These are phyloP conservation scores for Helicoverpa zea DNA, from an alignment of 1,140 invertebrate genomes.

Conservation along the genomic window DNA sequence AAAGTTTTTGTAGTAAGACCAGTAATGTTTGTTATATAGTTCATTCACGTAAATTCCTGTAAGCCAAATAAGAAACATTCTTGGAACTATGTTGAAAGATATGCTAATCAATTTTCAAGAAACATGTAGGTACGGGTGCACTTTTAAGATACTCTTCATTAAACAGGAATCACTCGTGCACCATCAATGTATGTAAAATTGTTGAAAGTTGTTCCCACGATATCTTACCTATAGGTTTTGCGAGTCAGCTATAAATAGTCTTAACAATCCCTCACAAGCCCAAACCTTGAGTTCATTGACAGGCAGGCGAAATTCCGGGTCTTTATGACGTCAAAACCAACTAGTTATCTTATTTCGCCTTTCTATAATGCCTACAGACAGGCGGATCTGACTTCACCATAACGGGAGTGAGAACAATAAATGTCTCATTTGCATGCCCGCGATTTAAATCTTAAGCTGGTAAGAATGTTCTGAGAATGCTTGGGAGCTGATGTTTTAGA, in stretches of 20 bases:
- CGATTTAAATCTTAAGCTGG: background rate
- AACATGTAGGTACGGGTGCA: no score
- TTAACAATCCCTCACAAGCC: background rate
- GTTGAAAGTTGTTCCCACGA: background rate
- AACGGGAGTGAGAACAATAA: background rate
- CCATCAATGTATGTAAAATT: no score
- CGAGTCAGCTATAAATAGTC: background rate
- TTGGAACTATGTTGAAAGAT: no score
- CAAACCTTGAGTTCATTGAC: constrained; percentile 2
- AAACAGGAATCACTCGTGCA: no score
- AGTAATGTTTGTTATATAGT: no score
- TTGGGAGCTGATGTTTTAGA: background rate
- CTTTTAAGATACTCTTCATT: no score
- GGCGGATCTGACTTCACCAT: constrained; percentile 10
- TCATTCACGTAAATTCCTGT: no score
- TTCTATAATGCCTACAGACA: constrained; percentile 1
- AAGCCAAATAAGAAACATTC: no score
- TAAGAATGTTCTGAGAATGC: background rate
- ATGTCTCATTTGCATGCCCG: background rate
- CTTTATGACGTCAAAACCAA: background rate
- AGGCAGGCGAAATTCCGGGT: constrained; percentile 2
- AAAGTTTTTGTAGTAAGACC: no score
- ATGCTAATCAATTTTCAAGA: no score
- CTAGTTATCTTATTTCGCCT: constrained; percentile 13
- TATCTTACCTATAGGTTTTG: background rate